phyloP scores from a whole-genome alignment of 2,797 vertebrate species.

The Muraenolepis orangiensis region DNA sequence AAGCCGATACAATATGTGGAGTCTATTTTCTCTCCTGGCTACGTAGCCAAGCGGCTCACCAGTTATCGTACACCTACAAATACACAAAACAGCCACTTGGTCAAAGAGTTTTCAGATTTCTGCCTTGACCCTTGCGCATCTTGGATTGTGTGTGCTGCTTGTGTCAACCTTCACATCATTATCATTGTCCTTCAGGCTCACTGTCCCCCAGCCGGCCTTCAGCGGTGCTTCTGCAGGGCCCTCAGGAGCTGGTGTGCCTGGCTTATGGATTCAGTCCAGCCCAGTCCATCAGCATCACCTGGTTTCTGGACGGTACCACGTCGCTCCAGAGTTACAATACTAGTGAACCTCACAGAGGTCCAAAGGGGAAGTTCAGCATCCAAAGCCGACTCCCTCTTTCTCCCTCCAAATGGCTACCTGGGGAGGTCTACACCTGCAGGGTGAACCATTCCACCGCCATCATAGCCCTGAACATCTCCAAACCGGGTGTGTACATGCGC shows the following conservation, averaged over 20 bases:
- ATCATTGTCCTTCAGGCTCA: conserved; percentile 36
- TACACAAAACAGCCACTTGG: too few relatives aligned
- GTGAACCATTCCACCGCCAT: conserved; percentile 55
- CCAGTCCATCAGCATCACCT: conserved; percentile 65
- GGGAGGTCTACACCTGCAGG: conserved; percentile 54
- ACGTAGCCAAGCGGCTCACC: too few relatives aligned
- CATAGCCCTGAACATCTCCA: conserved; percentile 32
- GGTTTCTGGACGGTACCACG: conserved; percentile 44
- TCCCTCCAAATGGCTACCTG: conserved; percentile 38
- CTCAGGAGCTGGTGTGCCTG: conserved; percentile 63
- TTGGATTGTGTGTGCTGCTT: background rate
- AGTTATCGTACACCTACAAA: too few relatives aligned
- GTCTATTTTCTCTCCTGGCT: background rate
- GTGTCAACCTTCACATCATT: background rate
- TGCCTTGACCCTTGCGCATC: background rate
- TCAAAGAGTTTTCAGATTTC: background rate
- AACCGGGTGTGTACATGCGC: conserved; percentile 41
- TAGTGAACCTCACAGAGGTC: conserved; percentile 39
- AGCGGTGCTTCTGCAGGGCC: conserved; percentile 51
- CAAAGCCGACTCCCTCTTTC: conserved; percentile 56
- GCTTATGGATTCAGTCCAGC: conserved; percentile 65
- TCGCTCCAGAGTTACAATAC: conserved; percentile 30
- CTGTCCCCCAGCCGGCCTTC: conserved; percentile 41
- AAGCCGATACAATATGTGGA: background rate
- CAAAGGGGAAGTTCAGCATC: conserved; percentile 63